These are phyloP conservation scores for Patella vulgata DNA, from an alignment of 1,140 invertebrate species.

Conservation along the genomic window DNA sequence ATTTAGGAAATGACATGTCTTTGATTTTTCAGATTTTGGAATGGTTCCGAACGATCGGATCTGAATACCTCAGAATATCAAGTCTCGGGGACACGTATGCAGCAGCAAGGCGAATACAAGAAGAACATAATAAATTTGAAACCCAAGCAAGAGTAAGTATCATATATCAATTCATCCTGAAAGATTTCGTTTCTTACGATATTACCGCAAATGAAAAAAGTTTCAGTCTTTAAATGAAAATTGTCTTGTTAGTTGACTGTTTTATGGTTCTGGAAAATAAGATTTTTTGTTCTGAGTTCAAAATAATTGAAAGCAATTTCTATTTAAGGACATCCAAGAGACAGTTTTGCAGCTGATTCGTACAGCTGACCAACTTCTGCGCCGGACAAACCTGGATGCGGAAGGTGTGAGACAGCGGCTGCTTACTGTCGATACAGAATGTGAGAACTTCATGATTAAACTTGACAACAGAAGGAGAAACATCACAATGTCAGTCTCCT, in stretches of 20 bases:
- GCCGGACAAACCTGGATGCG: slow-evolving; percentile 77
- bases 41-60: slow-evolving; percentile 64
- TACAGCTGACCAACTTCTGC: slow-evolving; percentile 80
- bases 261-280: no score
- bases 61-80: slow-evolving; percentile 58
- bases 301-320: no score
- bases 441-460: slow-evolving; percentile 79
- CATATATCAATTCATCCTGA: slow-evolving; percentile 6
- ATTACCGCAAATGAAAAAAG: no score
- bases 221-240: no score
- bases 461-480: slow-evolving; percentile 78
- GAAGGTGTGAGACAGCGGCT: slow-evolving; percentile 72
- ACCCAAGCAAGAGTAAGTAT: slow-evolving; percentile 75
- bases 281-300: no score
- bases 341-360: slow-evolving; percentile 80
- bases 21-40: slow-evolving; percentile 54
- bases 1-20: no score
- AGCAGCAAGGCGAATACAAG: slow-evolving; percentile 76
- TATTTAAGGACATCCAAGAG: slow-evolving; percentile 76
- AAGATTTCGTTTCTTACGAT: no score
- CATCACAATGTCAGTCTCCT: slow-evolving; percentile 76
- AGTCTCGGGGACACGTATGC: slow-evolving; percentile 74
- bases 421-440: slow-evolving; percentile 77
- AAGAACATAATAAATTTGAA: slow-evolving; percentile 78
- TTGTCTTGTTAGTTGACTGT: no score